Evolutionary conservation across 2,113 vertebrate species (phyloP), one percentile per base, ranked within the genome.

Genomic region (Anhinga anhinga): DNA sequence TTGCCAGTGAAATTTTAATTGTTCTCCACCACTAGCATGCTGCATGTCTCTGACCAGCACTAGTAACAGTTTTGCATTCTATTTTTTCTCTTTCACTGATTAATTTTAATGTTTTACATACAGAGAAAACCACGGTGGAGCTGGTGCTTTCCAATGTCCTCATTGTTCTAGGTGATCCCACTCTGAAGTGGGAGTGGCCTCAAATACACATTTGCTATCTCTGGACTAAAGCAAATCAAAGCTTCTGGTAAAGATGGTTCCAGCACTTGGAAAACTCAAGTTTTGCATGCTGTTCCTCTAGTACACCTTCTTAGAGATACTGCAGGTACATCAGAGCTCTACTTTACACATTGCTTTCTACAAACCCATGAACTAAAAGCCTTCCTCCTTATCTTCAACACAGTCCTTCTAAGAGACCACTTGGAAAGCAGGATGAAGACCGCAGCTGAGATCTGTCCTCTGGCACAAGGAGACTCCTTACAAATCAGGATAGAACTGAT

Each of bases 121-220:
- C 0, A 0, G 8, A 73, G 27, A 62, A 36, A 8, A 49, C 8
- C 7, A 12, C 9, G 73, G 19, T 22, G 45, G 19, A 89, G 29
- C 11, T 2, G 1, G 7, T 53, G 21, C 3, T 72, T 66, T 72
- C 27, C 30, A 61, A 5, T 30, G 13, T 49, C n/a, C 11, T 63
- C 49, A 26, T 7, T 73, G 6, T 49, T 78, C 40, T 29, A 38
- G 18, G 30, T 17, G 12, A 88, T 21, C 2, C 0, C 7, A 3
- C 49, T 86, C 15, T 36, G 53, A 47, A 73, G 12, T 7, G 13
- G 23, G 5, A 91, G 15, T 1, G 21, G 3, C 11, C 29, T 85
- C 13, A 82, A 62, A 71, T 38, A 76, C 0, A 0, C 0, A 0
- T 72, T 52, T 79, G 2, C n/a, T 71, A 36, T 34, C 9, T 53